phyloP scores from a whole-genome alignment of 2,113 vertebrate genomes.

The Lichenostomus cassidix region DNA sequence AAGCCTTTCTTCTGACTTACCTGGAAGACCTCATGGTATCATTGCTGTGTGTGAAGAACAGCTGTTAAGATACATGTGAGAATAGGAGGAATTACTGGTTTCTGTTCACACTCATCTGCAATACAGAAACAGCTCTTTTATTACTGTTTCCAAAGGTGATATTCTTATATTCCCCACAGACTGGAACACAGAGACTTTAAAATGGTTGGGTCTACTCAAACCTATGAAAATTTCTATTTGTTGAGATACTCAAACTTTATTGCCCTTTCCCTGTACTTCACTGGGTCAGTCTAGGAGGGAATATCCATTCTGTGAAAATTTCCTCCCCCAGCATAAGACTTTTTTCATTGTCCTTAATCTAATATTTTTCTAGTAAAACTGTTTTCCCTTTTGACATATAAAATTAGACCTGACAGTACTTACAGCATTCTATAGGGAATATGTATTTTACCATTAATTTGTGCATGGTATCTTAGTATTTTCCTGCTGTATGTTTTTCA shows the following conservation, averaged over 20 bases:
- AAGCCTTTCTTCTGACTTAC: neutral
- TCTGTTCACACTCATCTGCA: neutral
- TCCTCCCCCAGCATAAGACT: neutral
- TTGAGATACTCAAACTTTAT: neutral
- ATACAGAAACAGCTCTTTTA: neutral
- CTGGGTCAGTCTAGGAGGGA: neutral
- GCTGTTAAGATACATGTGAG: neutral
- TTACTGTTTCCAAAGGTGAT: neutral
- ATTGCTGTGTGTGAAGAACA: neutral
- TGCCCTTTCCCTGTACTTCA: neutral
- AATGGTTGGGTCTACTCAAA: neutral
- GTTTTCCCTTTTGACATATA: neutral
- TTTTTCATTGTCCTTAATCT: neutral
- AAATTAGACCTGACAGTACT: neutral
- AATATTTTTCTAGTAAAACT: neutral
- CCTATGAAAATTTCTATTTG: neutral
- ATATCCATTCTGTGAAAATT: neutral
- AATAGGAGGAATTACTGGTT: neutral
- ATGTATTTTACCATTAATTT: neutral
- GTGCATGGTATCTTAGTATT: neutral
- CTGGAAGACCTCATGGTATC: neutral
- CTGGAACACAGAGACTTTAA: neutral
- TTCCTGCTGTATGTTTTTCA: neutral
- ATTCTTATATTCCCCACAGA: neutral
- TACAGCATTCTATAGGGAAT: neutral